Base-by-base conservation (phyloP, 2,113 vertebrate species). In the Geococcyx californianus region DNA sequence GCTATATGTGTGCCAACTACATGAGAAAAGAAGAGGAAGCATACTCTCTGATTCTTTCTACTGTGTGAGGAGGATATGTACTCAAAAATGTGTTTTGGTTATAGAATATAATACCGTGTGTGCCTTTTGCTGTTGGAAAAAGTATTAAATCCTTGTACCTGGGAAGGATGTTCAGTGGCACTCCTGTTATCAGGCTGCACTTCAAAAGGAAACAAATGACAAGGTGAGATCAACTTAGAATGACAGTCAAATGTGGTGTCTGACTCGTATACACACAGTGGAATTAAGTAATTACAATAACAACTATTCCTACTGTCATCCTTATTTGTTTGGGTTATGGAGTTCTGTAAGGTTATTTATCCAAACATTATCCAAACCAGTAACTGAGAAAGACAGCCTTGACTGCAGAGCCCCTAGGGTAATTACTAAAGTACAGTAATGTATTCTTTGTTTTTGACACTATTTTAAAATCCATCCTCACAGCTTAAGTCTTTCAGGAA, bases 91-190 rank as follows among this genome's bases (percentile, higher is more conserved):
- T 91, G 42, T 95, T 95, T 90, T 75, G 38, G 15, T 88, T 85
- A 8, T 93, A 99, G 99, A 92, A 98, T 59, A 98, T 99, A 88
- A 93, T 99, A 92, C 98, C 99, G 2, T 99, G 98, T 40, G 97
- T 98, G 89, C 97, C 98, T 26, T 98, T 98, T 82, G 96, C 98
- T 73, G 84, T 97, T 95, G 98, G 98, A 97, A 99, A 98, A 96
- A 99, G 99, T 55, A n/a, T 98, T 44, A 99, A 98, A 58, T 99
- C 99, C 19, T 97, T 99, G 67, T 99, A 99, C 95, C 98, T 99
- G 93, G 99, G 99, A 63, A 99, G 99, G 84, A 99, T 99, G 98
- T 99, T 99, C 97, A 99, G 99, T 0, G 98, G 98, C 5, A 98
- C 98, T 25, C 99, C 99, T 0, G 99, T 99, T 72, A 98, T 99